These are phyloP conservation scores for Megaceryle alcyon DNA, from an alignment of 2,797 vertebrate species.

Conservation along the genomic window DNA sequence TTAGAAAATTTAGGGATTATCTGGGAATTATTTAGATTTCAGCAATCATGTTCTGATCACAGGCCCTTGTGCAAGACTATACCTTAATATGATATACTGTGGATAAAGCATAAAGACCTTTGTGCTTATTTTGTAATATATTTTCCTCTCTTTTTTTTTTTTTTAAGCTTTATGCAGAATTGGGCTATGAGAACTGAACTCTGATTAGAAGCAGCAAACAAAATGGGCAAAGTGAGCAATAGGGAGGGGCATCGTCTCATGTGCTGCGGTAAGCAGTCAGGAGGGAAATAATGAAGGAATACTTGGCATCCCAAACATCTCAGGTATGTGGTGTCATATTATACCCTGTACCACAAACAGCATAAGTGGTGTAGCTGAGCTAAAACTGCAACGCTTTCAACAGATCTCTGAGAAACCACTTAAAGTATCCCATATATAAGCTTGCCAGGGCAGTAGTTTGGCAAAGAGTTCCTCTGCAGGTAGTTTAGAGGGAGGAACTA, in stretches of 20 bases:
- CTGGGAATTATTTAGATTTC: background rate
- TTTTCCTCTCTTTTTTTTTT: background rate
- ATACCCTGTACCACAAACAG: background rate
- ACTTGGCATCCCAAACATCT: background rate
- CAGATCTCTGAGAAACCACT: background rate
- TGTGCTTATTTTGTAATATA: background rate
- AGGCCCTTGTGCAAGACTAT: background rate
- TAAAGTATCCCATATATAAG: background rate
- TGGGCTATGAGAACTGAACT: background rate
- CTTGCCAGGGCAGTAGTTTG: background rate
- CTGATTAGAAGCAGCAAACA: background rate
- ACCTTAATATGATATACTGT: background rate
- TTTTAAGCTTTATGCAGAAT: background rate
- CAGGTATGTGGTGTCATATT: background rate
- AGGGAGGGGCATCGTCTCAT: background rate
- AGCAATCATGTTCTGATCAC: background rate
- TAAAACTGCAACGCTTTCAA: background rate
- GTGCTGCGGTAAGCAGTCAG: background rate
- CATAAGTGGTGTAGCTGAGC: background rate
- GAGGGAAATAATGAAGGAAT: background rate
- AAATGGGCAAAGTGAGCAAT: background rate
- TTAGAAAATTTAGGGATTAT: background rate
- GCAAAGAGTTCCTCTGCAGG: background rate
- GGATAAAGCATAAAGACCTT: background rate
- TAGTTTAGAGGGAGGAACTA: background rate